Conservation (phyloP, 2,113 vertebrate species). For the Maccullochella peelii region DNA sequence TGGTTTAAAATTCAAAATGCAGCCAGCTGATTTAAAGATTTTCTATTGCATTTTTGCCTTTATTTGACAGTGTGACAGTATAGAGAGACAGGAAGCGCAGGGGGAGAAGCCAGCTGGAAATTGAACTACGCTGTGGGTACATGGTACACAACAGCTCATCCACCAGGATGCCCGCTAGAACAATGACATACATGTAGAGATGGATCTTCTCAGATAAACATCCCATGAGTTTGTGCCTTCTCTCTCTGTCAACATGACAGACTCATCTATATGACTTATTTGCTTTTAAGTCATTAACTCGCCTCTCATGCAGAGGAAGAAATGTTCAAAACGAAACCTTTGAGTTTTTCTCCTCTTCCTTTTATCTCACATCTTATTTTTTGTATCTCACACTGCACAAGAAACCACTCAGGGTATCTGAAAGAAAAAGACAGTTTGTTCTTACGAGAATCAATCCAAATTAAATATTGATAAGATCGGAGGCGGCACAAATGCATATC, state of each 20-base stretch:
- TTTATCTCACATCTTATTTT: background rate
- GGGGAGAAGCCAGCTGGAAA: too few species aligned
- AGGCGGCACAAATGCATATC: background rate
- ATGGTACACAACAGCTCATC: background rate
- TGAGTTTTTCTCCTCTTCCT: background rate
- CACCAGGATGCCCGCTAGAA: background rate
- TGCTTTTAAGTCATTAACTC: constrained; percentile 5
- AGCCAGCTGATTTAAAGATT: too few species aligned
- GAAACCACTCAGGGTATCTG: background rate
- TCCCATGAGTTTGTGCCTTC: background rate
- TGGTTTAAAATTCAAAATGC: background rate
- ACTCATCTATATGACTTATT: background rate
- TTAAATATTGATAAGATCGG: constrained; percentile 39
- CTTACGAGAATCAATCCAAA: constrained; percentile 8
- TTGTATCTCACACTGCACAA: background rate
- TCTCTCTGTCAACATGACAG: background rate
- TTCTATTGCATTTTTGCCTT: too few species aligned
- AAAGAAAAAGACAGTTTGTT: constrained; percentile 26
- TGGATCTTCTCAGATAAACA: constrained; percentile 4
- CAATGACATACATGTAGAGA: constrained; percentile 2
- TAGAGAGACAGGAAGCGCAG: too few species aligned
- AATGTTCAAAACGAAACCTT: background rate
- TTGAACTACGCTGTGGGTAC: too few species aligned
- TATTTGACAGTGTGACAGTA: too few species aligned
- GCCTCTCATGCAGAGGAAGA: background rate